These are phyloP conservation scores for Enteromius treurensis DNA, from an alignment of 2,797 vertebrate species.

Conservation along the genomic window DNA sequence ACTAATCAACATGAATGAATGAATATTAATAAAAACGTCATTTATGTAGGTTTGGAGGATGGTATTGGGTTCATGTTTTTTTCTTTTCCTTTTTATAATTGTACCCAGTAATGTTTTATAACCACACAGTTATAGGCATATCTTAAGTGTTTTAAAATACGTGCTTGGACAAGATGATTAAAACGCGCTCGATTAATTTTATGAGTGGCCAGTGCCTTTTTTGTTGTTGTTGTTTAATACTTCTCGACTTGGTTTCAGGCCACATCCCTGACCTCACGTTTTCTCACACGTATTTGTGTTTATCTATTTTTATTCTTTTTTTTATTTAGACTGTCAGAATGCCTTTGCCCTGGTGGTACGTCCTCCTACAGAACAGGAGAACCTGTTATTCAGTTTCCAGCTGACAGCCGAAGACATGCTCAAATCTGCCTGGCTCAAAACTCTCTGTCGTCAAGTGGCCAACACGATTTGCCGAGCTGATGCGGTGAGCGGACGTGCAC, in stretches of 20 bases:
- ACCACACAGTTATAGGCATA: not conserved
- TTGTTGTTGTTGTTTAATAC: not conserved
- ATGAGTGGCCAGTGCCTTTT: no score
- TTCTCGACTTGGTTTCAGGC: not conserved
- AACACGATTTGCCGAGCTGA: conserved; percentile 98
- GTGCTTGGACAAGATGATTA: not conserved
- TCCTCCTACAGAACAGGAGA: conserved; percentile 93
- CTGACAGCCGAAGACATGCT: conserved; percentile 87
- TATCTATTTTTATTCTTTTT: not conserved
- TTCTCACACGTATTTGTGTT: conserved; percentile 24
- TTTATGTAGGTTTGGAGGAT: not conserved
- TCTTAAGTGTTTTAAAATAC: no score
- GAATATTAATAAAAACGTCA: not conserved
- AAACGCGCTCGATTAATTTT: not conserved
- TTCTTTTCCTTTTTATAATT: no score
- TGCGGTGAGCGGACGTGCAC: conserved; percentile 81
- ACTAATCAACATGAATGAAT: no score
- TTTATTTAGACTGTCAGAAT: conserved; percentile 86
- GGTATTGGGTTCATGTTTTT: not conserved
- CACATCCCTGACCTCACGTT: not conserved
- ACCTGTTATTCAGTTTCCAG: conserved; percentile 95
- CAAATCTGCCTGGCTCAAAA: conserved; percentile 90
- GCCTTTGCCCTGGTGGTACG: conserved; percentile 94
- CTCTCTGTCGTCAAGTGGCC: conserved; percentile 91
- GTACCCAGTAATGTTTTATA: not conserved